Evolutionary conservation across 2,888 invertebrate species (phyloP).

Genomic region (Drosophila vallismaia): DNA sequence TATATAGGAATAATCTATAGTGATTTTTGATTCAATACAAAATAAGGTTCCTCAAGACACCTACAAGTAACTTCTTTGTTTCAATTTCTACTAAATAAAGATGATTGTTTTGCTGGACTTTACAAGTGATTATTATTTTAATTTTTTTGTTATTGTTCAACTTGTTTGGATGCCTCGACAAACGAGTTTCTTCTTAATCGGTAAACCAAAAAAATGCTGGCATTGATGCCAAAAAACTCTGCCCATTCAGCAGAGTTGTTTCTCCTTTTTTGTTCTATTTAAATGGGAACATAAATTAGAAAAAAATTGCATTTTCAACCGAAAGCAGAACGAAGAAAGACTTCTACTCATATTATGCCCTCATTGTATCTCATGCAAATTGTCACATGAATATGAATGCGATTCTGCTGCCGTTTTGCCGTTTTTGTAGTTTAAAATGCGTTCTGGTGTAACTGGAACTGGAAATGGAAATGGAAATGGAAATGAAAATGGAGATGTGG

Average conservation of each 20-base stretch:
- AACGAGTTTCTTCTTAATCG: slow-evolving; percentile 15
- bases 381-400: slow-evolving; percentile 60
- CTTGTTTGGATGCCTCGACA: neutral
- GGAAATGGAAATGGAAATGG: slow-evolving; percentile 23
- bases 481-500: slow-evolving; percentile 28
- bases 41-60: neutral
- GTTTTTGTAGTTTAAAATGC: slow-evolving; percentile 38
- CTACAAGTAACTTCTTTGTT: too few relatives aligned
- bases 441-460: slow-evolving; percentile 21
- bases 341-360: slow-evolving; percentile 42
- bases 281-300: slow-evolving; percentile 55
- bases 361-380: slow-evolving; percentile 50
- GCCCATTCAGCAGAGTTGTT: slow-evolving; percentile 25
- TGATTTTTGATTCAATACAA: neutral
- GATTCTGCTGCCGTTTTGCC: slow-evolving; percentile 29
- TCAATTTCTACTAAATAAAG: neutral
- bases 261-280: slow-evolving; percentile 43
- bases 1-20: slow-evolving; percentile 4
- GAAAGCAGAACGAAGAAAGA: slow-evolving; percentile 13
- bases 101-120: neutral
- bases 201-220: neutral
- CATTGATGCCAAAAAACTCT: slow-evolving; percentile 26
- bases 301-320: slow-evolving; percentile 35
- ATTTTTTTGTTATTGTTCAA: neutral
- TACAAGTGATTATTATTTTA: neutral